Percentiles rank a stretch among this genome's conserved stretches.
Conservation (phyloP, 2,113 vertebrate species). For the Copsychus sechellarum region DNA sequence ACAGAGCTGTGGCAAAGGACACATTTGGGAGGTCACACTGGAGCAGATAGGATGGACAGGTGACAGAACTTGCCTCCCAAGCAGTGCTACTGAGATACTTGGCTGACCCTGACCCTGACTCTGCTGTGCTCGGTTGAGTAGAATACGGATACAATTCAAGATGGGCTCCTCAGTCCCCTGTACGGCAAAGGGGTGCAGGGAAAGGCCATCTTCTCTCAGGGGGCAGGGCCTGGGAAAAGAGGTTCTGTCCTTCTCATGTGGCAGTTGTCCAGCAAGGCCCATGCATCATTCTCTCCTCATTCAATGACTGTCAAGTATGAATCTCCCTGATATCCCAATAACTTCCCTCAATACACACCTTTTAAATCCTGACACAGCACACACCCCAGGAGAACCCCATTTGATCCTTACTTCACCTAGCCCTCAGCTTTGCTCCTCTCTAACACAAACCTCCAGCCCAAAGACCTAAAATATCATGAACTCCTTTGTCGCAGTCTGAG, state of each 20-base stretch:
- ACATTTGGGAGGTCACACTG: background rate
- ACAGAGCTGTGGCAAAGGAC: background rate
- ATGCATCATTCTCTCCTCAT: background rate
- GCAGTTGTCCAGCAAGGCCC: background rate
- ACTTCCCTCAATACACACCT: background rate
- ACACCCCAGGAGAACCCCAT: background rate
- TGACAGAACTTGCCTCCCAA: background rate
- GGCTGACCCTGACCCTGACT: background rate
- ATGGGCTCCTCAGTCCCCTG: background rate
- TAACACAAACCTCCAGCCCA: background rate
- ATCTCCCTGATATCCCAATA: background rate
- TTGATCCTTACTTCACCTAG: background rate
- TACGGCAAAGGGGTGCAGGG: background rate
- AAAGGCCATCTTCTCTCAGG: background rate
- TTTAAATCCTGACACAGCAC: background rate
- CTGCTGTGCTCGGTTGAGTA: background rate
- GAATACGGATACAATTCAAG: background rate
- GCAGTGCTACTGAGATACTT: background rate
- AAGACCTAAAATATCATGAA: background rate
- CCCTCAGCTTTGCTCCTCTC: background rate
- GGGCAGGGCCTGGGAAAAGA: background rate
- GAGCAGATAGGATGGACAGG: background rate
- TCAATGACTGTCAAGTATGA: background rate
- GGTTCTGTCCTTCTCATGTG: background rate
- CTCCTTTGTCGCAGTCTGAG: too few relatives aligned